Percentiles rank a stretch among this genome's conserved stretches.
These are phyloP conservation scores for Drosophila sucinea DNA, from an alignment of 1,140 invertebrate genomes.

Conservation along the genomic window DNA sequence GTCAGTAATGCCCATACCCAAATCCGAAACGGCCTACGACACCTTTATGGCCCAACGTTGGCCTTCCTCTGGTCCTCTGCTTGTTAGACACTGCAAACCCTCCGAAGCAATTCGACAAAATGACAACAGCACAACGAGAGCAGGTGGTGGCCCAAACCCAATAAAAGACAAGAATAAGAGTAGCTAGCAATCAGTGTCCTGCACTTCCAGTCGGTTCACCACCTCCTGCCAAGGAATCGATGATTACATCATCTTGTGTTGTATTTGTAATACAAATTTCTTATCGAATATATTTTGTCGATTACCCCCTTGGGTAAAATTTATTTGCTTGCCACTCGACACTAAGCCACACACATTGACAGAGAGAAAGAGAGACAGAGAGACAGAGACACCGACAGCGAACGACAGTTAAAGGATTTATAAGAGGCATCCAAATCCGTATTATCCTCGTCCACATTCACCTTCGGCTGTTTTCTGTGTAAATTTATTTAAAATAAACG, in stretches of 20 bases:
- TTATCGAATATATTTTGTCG: constrained; percentile 82
- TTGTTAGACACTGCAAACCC: constrained; percentile 70
- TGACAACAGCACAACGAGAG: constrained; percentile 63
- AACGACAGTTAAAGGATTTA: constrained; percentile 83
- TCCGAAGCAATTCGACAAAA: constrained; percentile 70
- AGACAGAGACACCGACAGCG: constrained; percentile 18
- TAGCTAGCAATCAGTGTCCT: constrained; percentile 61
- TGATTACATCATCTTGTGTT: constrained; percentile 81
- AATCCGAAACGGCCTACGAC: constrained; percentile 40
- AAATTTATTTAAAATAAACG: constrained; percentile 75
- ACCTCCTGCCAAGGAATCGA: constrained; percentile 42
- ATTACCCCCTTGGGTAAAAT: constrained; percentile 83
- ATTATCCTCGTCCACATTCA: background rate
- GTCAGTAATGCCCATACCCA: constrained; percentile 40
- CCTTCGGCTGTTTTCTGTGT: constrained; percentile 43
- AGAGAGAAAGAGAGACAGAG: background rate
- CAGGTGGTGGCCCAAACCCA: constrained; percentile 35
- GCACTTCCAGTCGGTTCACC: constrained; percentile 21
- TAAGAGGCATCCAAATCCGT: constrained; percentile 53
- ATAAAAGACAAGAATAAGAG: constrained; percentile 5
- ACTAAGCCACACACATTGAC: background rate
- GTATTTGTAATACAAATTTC: constrained; percentile 71
- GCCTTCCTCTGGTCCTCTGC: background rate
- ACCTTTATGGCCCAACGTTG: constrained; percentile 65
- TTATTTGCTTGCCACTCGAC: constrained; percentile 79